Percentiles rank a stretch among this genome's conserved stretches.
These are phyloP conservation scores for Polydesmus complanatus DNA, from an alignment of 2,888 invertebrate genomes.

Conservation along the genomic window DNA sequence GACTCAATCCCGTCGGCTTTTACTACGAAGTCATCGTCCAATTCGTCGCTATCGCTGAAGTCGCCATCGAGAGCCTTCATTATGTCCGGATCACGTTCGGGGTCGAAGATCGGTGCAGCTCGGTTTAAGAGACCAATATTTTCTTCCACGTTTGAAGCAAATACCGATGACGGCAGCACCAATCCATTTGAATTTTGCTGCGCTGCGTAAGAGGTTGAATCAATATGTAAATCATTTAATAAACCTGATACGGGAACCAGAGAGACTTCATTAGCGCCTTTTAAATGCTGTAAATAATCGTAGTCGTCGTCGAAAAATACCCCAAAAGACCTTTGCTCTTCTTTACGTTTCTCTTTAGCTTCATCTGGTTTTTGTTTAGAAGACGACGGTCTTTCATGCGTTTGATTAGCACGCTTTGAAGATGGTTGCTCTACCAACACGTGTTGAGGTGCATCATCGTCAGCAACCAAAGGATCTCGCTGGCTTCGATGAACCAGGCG, in stretches of 20 bases:
- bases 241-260: too few relatives aligned
- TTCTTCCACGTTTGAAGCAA: constrained; percentile 74
- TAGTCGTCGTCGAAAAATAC: constrained; percentile 34
- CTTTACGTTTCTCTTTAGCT: constrained; percentile 87
- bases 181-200: constrained; percentile 25
- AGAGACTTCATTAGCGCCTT: neutral
- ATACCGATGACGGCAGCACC: constrained; percentile 69
- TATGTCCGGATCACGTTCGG: constrained; percentile 75
- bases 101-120: constrained; percentile 51
- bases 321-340: constrained; percentile 38
- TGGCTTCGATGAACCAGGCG: constrained; percentile 87
- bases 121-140: constrained; percentile 67
- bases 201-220: neutral
- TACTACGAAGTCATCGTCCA: constrained; percentile 86
- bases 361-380: constrained; percentile 61
- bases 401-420: neutral
- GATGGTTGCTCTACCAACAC: constrained; percentile 42
- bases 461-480: constrained; percentile 75
- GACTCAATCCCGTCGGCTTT: constrained; percentile 48
- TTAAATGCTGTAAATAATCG: neutral
- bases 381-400: constrained; percentile 43
- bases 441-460: constrained; percentile 59
- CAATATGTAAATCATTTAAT: too few relatives aligned
- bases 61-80: constrained; percentile 87
- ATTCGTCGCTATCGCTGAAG: constrained; percentile 46